Conservation (phyloP, 1,140 invertebrate species). For the Sweltsa coloradensis region DNA sequence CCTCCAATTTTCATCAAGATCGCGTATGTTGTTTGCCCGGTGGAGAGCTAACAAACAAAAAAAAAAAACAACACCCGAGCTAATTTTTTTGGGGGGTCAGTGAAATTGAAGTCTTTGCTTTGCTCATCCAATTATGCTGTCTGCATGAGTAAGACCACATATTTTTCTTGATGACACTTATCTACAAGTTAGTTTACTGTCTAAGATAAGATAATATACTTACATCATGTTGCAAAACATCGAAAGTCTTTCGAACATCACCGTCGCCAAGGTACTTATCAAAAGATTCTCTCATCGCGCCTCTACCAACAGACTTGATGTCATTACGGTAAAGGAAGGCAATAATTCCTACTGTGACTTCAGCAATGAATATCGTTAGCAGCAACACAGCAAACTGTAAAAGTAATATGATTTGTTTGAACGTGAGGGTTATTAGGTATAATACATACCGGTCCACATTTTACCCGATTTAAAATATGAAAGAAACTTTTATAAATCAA, state of each 20-base stretch:
- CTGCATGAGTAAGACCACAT: too few species aligned
- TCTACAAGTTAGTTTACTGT: too few species aligned
- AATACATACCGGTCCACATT: neutral
- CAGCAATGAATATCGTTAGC: constrained; percentile 55
- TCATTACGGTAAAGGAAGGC: constrained; percentile 52
- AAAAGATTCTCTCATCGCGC: constrained; percentile 15
- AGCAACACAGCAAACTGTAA: constrained; percentile 60
- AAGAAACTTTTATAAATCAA: neutral
- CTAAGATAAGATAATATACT: constrained; percentile 20
- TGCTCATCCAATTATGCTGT: too few species aligned
- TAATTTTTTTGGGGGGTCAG: too few species aligned
- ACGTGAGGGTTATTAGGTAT: constrained; percentile 11
- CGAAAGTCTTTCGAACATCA: constrained; percentile 28
- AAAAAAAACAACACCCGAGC: too few species aligned
- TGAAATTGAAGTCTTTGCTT: too few species aligned
- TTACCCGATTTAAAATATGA: constrained; percentile 2
- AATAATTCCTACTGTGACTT: constrained; percentile 61
- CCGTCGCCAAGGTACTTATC: constrained; percentile 23
- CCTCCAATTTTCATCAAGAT: too few species aligned
- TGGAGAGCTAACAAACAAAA: too few species aligned
- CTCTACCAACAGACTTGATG: constrained; percentile 25
- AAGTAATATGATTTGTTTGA: neutral
- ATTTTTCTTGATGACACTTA: too few species aligned
- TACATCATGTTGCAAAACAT: constrained; percentile 39
- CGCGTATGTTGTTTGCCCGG: too few species aligned